phyloP scores from a whole-genome alignment of 1,140 invertebrate genomes.

The Tetramorium alpestre region DNA sequence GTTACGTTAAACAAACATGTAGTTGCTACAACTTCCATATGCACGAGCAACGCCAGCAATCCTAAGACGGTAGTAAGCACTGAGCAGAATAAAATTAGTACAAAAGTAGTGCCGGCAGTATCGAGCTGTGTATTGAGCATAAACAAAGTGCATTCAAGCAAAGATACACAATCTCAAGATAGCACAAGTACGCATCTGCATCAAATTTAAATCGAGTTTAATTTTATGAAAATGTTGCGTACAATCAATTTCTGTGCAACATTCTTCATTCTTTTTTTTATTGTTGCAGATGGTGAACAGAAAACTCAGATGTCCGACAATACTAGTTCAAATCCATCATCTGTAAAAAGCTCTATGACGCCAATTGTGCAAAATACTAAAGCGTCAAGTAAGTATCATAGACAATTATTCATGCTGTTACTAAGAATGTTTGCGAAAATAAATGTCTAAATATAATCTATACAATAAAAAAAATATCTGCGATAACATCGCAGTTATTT shows the following conservation, averaged over 20 bases:
- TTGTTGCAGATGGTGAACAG: constrained; percentile 67
- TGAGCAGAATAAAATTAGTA: constrained; percentile 57
- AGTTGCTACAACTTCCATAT: constrained; percentile 68
- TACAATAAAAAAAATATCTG: not conserved
- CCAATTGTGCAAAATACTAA: constrained; percentile 59
- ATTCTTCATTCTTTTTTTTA: not conserved
- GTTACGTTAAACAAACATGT: constrained; percentile 60
- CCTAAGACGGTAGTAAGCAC: constrained; percentile 58
- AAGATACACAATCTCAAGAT: constrained; percentile 67
- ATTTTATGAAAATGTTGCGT: not conserved
- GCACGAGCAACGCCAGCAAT: constrained; percentile 62
- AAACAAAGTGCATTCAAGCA: constrained; percentile 68
- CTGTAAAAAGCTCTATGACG: constrained; percentile 35
- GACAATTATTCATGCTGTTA: not conserved
- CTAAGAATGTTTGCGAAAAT: not conserved
- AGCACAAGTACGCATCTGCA: constrained; percentile 70
- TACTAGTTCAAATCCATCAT: constrained; percentile 51
- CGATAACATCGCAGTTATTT: not conserved
- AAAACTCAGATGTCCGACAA: constrained; percentile 62
- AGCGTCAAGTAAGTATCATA: constrained; percentile 60
- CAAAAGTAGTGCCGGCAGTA: constrained; percentile 62
- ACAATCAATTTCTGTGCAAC: not conserved
- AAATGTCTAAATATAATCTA: not conserved
- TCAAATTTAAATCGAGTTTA: constrained; percentile 4
- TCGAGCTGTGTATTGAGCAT: constrained; percentile 11